Percentiles rank a stretch among this genome's conserved stretches.
These are phyloP conservation scores for Tachyglossus aculeatus DNA, from an alignment of 2,797 vertebrate genomes.

Conservation along the genomic window DNA sequence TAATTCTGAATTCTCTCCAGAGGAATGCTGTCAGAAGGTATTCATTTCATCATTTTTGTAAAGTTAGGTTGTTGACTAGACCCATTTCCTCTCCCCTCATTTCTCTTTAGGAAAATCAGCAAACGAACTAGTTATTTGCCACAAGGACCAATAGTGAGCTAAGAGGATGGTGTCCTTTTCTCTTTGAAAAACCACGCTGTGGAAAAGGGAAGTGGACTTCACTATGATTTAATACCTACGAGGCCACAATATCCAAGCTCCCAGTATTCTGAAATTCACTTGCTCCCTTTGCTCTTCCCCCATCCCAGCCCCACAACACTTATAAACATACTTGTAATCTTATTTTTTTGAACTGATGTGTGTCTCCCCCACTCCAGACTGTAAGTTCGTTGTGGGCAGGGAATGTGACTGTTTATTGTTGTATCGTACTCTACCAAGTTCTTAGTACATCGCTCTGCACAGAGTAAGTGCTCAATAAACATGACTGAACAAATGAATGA, in stretches of 20 bases:
- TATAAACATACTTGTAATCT: too few species aligned
- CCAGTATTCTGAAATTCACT: constrained; percentile 29
- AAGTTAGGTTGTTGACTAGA: background rate
- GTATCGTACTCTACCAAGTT: too few species aligned
- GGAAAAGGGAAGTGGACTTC: constrained; percentile 9
- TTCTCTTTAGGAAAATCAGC: constrained; percentile 7
- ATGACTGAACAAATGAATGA: constrained; percentile 2
- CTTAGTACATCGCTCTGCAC: too few species aligned
- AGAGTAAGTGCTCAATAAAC: too few species aligned
- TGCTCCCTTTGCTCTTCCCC: too few species aligned
- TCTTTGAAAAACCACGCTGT: constrained; percentile 12
- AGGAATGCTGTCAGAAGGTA: background rate
- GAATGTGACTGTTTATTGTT: too few species aligned
- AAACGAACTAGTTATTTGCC: background rate
- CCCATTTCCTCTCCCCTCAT: background rate
- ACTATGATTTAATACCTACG: background rate
- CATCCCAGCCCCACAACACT: too few species aligned
- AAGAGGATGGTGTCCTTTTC: constrained; percentile 1
- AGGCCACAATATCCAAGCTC: constrained; percentile 10
- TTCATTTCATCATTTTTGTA: constrained; percentile 2
- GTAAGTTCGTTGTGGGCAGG: too few species aligned
- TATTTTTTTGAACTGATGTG: too few species aligned
- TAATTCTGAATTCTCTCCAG: constrained; percentile 1
- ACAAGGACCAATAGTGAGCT: background rate
- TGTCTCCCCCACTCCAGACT: too few species aligned